These are phyloP conservation scores for Sebastes vulpes DNA, from an alignment of 2,797 vertebrate genomes.

Conservation along the genomic window DNA sequence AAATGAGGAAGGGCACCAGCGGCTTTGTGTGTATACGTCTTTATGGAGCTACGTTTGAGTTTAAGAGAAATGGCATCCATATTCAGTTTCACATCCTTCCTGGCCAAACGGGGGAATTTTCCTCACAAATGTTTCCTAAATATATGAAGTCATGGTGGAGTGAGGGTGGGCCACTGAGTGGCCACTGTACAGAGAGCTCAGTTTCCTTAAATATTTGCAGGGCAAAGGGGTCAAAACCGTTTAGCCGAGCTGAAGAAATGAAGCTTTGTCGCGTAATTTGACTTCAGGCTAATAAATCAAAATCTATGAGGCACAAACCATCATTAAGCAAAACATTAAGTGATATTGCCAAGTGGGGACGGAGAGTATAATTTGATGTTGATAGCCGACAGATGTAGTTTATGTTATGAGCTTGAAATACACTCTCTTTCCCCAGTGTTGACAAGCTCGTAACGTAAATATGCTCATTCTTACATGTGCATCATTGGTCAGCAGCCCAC, in stretches of 20 bases:
- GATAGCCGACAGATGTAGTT: slow-evolving; percentile 42
- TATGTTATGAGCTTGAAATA: slow-evolving; percentile 7
- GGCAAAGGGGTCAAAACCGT: slow-evolving; percentile 50
- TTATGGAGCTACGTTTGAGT: slow-evolving; percentile 64
- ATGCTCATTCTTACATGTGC: slow-evolving; percentile 5
- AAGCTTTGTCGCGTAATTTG: slow-evolving; percentile 38
- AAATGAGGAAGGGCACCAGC: slow-evolving; percentile 10
- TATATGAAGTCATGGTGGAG: slow-evolving; percentile 72
- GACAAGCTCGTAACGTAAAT: slow-evolving; percentile 36
- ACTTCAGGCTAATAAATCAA: slow-evolving; percentile 57
- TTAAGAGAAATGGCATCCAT: slow-evolving; percentile 73
- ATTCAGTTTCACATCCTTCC: slow-evolving; percentile 80
- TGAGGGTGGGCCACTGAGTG: slow-evolving; percentile 50
- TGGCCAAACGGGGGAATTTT: slow-evolving; percentile 70
- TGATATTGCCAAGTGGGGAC: slow-evolving; percentile 37
- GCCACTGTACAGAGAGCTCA: slow-evolving; percentile 54
- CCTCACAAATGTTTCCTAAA: slow-evolving; percentile 69
- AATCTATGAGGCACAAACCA: slow-evolving; percentile 9
- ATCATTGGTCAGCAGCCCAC: background rate
- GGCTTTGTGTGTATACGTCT: slow-evolving; percentile 74
- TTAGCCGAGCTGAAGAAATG: slow-evolving; percentile 50
- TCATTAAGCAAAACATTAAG: slow-evolving; percentile 30
- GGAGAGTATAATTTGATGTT: slow-evolving; percentile 25
- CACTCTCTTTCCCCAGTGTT: background rate
- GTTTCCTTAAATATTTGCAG: slow-evolving; percentile 64